phyloP scores from a whole-genome alignment of 2,797 vertebrate genomes.

The Sebastiscus tertius region DNA sequence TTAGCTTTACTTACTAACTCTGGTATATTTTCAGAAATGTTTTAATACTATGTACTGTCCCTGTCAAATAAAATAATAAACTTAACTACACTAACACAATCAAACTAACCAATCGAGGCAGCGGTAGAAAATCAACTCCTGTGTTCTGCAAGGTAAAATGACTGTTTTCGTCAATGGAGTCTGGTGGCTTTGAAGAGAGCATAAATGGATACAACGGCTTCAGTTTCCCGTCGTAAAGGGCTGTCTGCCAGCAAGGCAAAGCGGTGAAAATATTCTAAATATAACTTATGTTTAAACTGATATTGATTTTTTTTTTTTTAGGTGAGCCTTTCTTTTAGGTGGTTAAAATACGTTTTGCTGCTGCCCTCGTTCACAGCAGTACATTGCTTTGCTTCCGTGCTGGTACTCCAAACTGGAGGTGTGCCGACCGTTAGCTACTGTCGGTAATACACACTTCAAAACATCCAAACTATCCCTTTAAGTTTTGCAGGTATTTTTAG shows the following conservation, averaged over 20 bases:
- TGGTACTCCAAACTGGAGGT: neutral
- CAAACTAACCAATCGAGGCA: neutral
- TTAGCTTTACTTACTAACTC: too few relatives aligned
- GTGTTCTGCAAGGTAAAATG: neutral
- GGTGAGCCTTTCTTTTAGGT: neutral
- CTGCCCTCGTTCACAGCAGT: neutral
- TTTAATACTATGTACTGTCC: too few relatives aligned
- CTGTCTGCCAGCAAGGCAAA: neutral
- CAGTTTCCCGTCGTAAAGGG: accelerated
- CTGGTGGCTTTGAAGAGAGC: neutral
- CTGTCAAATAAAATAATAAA: too few relatives aligned
- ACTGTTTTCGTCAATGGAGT: neutral
- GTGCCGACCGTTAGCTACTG: neutral
- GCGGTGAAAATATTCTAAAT: neutral
- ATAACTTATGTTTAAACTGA: neutral
- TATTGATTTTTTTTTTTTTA: neutral
- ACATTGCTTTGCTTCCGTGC: too few relatives aligned
- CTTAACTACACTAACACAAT: too few relatives aligned
- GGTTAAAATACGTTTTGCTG: neutral
- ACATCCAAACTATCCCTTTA: neutral
- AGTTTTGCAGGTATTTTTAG: neutral
- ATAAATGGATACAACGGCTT: neutral
- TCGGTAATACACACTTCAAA: neutral
- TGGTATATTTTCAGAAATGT: too few relatives aligned
- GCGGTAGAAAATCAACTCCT: neutral